Percentiles rank a stretch among this genome's conserved stretches.
Conservation (phyloP, 2,888 invertebrate species). For the Poecilus cupreus region DNA sequence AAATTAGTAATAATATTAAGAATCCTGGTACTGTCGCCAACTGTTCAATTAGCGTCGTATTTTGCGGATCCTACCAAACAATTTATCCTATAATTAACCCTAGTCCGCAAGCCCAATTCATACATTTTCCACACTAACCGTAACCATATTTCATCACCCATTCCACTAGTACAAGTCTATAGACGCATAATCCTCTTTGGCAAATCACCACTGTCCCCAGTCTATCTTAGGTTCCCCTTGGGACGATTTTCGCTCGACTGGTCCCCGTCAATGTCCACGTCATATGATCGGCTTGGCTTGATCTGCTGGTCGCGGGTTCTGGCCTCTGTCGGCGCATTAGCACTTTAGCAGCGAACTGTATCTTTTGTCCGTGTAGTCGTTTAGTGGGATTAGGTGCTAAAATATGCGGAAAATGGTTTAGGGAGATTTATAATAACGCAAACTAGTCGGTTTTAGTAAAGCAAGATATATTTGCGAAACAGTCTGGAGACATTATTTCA, state of each 20-base stretch:
- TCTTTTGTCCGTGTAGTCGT: slow-evolving; percentile 24
- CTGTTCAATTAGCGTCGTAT: no score
- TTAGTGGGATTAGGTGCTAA: slow-evolving; percentile 47
- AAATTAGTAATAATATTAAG: no score
- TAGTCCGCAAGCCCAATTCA: neutral
- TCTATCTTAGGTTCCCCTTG: neutral
- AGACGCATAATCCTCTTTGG: slow-evolving; percentile 13
- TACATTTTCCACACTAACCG: neutral
- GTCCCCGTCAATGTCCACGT: neutral
- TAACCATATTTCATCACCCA: neutral
- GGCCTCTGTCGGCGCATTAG: neutral
- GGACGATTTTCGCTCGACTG: neutral
- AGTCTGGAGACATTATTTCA: no score
- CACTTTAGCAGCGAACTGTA: neutral
- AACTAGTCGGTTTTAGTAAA: no score
- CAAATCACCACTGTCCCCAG: slow-evolving; percentile 4
- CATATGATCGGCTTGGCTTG: neutral
- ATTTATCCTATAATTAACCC: neutral
- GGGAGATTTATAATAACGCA: no score
- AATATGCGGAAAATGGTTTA: slow-evolving; percentile 48
- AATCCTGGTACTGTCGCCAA: no score
- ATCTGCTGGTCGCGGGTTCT: neutral
- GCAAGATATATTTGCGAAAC: no score
- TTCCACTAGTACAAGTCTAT: no score
- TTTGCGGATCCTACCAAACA: no score